A percentile compares a stretch with the other conserved stretches of the same genome.
These are phyloP conservation scores for Protobothrops mucrosquamatus DNA, from an alignment of 2,113 vertebrate genomes.

Conservation along the genomic window DNA sequence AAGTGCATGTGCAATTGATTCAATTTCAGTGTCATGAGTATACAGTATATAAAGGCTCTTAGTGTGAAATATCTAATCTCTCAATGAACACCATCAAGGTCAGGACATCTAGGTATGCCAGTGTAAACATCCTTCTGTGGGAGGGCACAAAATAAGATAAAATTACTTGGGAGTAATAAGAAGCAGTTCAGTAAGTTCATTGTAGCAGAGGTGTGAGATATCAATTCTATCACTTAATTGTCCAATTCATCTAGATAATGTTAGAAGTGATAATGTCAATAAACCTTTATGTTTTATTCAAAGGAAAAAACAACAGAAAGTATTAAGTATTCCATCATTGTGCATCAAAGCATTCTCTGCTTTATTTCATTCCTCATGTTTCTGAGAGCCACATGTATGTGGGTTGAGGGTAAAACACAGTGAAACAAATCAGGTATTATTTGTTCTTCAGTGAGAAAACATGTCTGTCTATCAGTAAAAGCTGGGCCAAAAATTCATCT, in stretches of 20 bases:
- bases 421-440: not conserved
- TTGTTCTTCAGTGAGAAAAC: not conserved
- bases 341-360: not conserved
- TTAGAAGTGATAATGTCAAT: not conserved
- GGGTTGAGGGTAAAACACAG: not conserved
- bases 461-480: not conserved
- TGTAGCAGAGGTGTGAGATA: not conserved
- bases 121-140: not conserved
- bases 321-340: not conserved
- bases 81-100: not conserved
- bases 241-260: not conserved
- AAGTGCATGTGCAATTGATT: not conserved
- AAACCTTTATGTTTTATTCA: not conserved
- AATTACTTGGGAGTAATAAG: not conserved
- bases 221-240: not conserved
- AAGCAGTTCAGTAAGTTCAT: not conserved
- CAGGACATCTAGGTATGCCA: not conserved
- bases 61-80: not conserved
- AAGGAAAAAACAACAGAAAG: not conserved
- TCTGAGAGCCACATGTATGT: not conserved
- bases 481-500: not conserved
- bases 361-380: not conserved
- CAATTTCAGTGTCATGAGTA: not conserved
- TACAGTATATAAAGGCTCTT: not conserved
- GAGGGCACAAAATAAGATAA: not conserved